Percentiles rank a stretch among this genome's conserved stretches.
phyloP scores from a whole-genome alignment of 2,888 invertebrate species.

The Rotaria macrura region DNA sequence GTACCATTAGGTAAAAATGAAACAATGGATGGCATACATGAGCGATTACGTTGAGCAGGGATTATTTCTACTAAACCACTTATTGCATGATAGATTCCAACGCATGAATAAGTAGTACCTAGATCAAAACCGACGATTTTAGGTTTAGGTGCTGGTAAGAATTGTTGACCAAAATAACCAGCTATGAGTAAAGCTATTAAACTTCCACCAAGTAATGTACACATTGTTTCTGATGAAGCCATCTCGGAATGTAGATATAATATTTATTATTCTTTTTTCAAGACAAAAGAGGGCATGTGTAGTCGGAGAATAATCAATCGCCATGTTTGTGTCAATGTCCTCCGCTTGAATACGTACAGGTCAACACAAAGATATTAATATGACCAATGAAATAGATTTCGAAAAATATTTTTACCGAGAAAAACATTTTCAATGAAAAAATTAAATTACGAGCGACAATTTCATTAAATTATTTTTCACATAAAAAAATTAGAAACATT shows the following conservation, averaged over 20 bases:
- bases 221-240: neutral
- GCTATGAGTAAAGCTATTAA: slow-evolving; percentile 49
- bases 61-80: slow-evolving; percentile 50
- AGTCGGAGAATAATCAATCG: slow-evolving; percentile 8
- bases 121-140: slow-evolving; percentile 53
- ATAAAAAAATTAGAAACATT: neutral
- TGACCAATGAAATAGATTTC: neutral
- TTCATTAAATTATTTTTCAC: too few relatives aligned
- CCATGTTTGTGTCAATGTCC: neutral
- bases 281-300: slow-evolving; percentile 7
- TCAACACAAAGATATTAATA: neutral
- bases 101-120: slow-evolving; percentile 53
- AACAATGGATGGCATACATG: slow-evolving; percentile 53
- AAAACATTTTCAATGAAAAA: neutral
- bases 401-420: neutral
- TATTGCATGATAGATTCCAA: slow-evolving; percentile 52
- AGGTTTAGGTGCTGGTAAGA: slow-evolving; percentile 53
- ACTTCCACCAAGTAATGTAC: slow-evolving; percentile 40
- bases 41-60: slow-evolving; percentile 47
- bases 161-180: slow-evolving; percentile 52
- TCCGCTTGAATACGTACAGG: neutral
- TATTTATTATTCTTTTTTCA: neutral
- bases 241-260: neutral
- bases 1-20: slow-evolving; percentile 45
- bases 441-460: too few relatives aligned